A percentile compares a stretch with the other conserved stretches of the same genome.
Evolutionary conservation across 2,797 vertebrate species (phyloP).

Genomic region (Lindbergichthys nudifrons): DNA sequence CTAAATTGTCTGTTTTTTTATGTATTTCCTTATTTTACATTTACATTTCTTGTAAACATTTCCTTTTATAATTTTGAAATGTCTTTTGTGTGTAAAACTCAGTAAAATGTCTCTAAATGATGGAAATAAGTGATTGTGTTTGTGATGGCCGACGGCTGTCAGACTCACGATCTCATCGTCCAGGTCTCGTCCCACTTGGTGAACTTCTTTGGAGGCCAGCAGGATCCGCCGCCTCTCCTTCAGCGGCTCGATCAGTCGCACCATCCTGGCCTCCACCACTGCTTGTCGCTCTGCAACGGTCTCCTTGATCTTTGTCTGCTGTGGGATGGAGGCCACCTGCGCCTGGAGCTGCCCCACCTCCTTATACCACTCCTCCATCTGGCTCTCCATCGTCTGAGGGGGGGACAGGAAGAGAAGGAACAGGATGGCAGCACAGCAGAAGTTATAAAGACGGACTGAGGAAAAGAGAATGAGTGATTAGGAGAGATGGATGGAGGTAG

Average conservation of each 20-base stretch:
- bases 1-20: too few relatives aligned
- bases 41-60: too few relatives aligned
- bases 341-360: slow-evolving; percentile 92
- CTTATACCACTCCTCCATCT: slow-evolving; percentile 93
- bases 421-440: slow-evolving; percentile 2
- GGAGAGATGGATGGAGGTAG: slow-evolving; percentile 6
- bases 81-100: too few relatives aligned
- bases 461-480: background rate
- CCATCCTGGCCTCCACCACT: slow-evolving; percentile 89
- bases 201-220: slow-evolving; percentile 93
- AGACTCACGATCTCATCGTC: slow-evolving; percentile 94
- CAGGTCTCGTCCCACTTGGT: slow-evolving; percentile 93
- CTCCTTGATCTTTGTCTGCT: slow-evolving; percentile 85
- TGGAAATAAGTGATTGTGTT: background rate
- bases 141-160: background rate
- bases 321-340: slow-evolving; percentile 87
- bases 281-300: slow-evolving; percentile 85
- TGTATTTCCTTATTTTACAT: too few relatives aligned
- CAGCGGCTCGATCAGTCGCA: slow-evolving; percentile 92
- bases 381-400: slow-evolving; percentile 91
- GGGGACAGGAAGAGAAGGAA: background rate
- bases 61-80: too few relatives aligned
- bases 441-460: slow-evolving; percentile 7
- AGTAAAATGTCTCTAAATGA: background rate
- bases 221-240: slow-evolving; percentile 92